Conservation (phyloP, 2,888 invertebrate species). For the Drosophila prostipennis region DNA sequence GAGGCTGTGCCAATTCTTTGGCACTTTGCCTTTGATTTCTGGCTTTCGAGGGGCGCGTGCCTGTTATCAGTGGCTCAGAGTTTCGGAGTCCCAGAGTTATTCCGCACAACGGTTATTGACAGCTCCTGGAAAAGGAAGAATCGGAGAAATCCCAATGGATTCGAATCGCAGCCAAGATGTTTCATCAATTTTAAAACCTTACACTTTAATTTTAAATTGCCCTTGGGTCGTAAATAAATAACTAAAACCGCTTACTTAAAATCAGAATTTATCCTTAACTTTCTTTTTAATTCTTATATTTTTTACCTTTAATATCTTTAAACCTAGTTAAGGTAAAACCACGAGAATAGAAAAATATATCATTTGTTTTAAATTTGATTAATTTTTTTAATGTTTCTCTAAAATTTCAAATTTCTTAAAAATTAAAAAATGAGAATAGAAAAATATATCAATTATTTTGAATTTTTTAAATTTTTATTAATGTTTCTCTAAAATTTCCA, state of each 20-base stretch:
- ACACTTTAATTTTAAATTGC: constrained; percentile 1
- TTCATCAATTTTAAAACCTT: constrained; percentile 10
- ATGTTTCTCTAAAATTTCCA: no score
- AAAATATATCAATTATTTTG: no score
- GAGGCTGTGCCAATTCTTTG: constrained; percentile 70
- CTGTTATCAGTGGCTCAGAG: constrained; percentile 59
- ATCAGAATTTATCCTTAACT: not conserved
- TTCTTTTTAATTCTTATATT: not conserved
- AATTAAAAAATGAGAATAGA: no score
- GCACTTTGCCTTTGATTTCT: constrained; percentile 51
- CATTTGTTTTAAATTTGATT: no score
- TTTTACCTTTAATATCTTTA: no score
- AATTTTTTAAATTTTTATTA: no score
- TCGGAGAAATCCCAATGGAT: constrained; percentile 23
- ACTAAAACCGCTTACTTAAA: no score
- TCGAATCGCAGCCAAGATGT: constrained; percentile 2
- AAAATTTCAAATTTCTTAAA: no score
- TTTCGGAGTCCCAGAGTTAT: constrained; percentile 6
- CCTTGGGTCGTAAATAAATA: no score
- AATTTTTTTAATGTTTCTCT: no score
- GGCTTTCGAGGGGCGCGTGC: constrained; percentile 56
- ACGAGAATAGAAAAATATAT: no score
- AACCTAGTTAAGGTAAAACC: no score
- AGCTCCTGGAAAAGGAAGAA: constrained; percentile 36
- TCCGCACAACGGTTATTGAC: constrained; percentile 66